phyloP scores from a whole-genome alignment of 2,888 invertebrate species.

The Hoplodrina ambigua region DNA sequence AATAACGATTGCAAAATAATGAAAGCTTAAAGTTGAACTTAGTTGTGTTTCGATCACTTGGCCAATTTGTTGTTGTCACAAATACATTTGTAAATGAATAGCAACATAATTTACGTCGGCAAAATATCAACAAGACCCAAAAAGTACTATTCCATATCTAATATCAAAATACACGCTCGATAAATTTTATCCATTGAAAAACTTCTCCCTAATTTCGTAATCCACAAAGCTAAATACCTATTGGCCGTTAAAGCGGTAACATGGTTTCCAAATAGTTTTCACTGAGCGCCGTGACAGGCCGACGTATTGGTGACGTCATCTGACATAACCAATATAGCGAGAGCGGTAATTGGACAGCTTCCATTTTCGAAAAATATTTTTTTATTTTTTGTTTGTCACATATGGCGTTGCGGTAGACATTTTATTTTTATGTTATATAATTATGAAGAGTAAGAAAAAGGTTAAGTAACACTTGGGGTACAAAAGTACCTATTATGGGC shows the following conservation, averaged over 20 bases:
- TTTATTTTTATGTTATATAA: conserved; percentile 2
- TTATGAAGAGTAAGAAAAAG: conserved; percentile 7
- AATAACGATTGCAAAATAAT: no score
- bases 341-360: conserved; percentile 51
- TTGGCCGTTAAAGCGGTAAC: conserved; percentile 14
- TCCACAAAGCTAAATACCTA: conserved; percentile 18
- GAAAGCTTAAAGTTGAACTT: no score
- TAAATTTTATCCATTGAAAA: background rate
- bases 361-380: conserved; percentile 64
- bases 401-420: conserved; percentile 9
- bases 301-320: conserved; percentile 28
- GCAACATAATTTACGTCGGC: no score
- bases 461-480: conserved; percentile 7
- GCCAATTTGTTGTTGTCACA: no score
- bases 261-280: conserved; percentile 36
- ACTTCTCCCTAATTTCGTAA: conserved; percentile 3
- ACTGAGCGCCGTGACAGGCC: conserved; percentile 17
- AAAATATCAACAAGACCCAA: no score
- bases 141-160: background rate
- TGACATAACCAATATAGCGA: conserved; percentile 40
- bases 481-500: conserved; percentile 16
- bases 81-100: no score
- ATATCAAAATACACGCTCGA: conserved; percentile 1
- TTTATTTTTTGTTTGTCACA: conserved; percentile 50
- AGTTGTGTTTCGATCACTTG: no score